Base-by-base conservation (phyloP, 2,797 vertebrate species). In the Lutjanus argentimaculatus region DNA sequence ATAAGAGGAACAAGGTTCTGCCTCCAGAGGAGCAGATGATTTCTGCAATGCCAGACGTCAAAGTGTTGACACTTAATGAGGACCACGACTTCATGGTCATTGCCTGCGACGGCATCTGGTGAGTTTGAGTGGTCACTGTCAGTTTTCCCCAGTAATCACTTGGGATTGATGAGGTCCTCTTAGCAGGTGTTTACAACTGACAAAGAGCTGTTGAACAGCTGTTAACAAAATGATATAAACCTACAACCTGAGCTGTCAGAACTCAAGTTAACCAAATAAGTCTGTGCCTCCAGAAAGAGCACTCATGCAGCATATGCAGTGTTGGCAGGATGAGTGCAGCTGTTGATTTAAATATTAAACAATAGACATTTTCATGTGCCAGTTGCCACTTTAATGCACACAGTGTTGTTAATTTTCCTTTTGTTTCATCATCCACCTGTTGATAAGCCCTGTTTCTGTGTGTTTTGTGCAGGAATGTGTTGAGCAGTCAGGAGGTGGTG, bases 41-140 rank as follows among this genome's bases (percentile, higher is more conserved):
- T 86, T 99, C 99, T 10, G 96, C 98, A 1, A 91, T 99, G 93
- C 99, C 98, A 0, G 99, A 99, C 48, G 97, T 99, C 86, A 99
- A 99, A 92, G 97, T 98, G 82, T 92, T 99, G 93, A 97, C 98
- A 2, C 97, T 99, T 79, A 98, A 97, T 0, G 97, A 98, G 0
- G 97, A 99, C 55, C 97, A 99, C 0, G 97, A 99, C 81, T 99
- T 99, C 89, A 99, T 99, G 99, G 97, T 99, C 90, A 98, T 99
- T 40, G 99, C 98, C 69, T 99, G 98, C 13, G 99, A 99, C 49
- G 98, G 99, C 63, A 99, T 99, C 93, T 99, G 99, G 99, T 99
- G 89, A 95, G 97, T 62, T 80, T 57, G 3, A 42, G 22, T 40
- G 21, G 16, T 30, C 8, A 6, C 1, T 43, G 11, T 17, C 22